Base-by-base conservation (phyloP, 2,888 invertebrate genomes). In the Drosophila mimica region DNA sequence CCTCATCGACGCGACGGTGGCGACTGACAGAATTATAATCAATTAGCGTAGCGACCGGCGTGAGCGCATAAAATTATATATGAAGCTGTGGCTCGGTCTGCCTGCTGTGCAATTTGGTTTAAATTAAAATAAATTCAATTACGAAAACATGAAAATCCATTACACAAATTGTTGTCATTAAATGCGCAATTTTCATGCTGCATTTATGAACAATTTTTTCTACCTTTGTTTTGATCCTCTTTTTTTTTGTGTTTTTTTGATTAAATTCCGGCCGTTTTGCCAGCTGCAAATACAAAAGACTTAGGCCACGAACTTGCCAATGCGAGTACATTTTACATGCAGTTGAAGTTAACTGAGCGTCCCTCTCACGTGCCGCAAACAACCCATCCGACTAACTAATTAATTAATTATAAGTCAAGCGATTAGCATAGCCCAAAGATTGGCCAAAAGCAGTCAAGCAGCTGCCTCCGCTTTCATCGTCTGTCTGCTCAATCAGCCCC, bases 71-170 rank as follows among this genome's bases (percentile, higher is more conserved):
- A 91, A 91, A 90, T 90, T 91, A 86, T 88, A 90, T 76, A 79
- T 73, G 66, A 63, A 51, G 20, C 52, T 61, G 68, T 53, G 72
- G 67, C 52, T 61, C 53, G 76, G 36, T 17, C 28, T 17, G 48
- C 30, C 61, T 67, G 71, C 70, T 65, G 69, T 57, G 87, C 87
- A 89, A 89, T 85, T 89, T 88, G 77, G 88, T 83, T 89, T 92
- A 92, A 92, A 92, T 93, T 92, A 93, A 93, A 92, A 92, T 92
- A 93, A 93, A 93, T 93, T 93, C 93, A 93, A 93, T 93, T 93
- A 93, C 92, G 91, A 92, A 91, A 93, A 93, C 93, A 92, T 92
- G 92, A 89, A 92, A 92, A 92, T 92, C 91, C 91, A 92, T 92
- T 92, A 92, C 88, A 87, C 83, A 91, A 92, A 92, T 92, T 92